Evolutionary conservation across 2,113 vertebrate genomes (phyloP).

Genomic region (Dicrurus megarhynchus): DNA sequence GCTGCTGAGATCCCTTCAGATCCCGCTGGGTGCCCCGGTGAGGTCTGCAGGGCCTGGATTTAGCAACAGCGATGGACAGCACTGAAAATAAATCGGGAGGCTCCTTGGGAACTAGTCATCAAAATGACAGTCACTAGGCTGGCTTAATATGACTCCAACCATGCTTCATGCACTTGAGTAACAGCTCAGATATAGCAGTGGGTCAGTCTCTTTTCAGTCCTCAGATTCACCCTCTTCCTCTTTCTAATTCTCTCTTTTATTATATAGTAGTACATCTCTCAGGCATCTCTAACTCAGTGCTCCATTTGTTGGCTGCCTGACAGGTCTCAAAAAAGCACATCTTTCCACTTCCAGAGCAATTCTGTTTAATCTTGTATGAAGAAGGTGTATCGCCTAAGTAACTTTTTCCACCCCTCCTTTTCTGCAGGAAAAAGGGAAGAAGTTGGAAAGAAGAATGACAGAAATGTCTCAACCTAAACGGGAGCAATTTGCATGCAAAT

Average conservation of each 20-base stretch:
- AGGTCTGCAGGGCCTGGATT: not conserved
- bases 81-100: not conserved
- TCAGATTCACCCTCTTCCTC: not conserved
- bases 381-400: not conserved
- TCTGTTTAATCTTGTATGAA: constrained; percentile 6
- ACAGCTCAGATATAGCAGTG: not conserved
- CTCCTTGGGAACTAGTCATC: not conserved
- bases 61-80: not conserved
- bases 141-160: not conserved
- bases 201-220: not conserved
- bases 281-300: not conserved
- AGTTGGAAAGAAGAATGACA: constrained; percentile 23
- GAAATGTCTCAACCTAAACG: constrained; percentile 22
- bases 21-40: not conserved
- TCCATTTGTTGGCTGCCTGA: not conserved
- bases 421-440: not conserved
- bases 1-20: not conserved
- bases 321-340: constrained; percentile 19
- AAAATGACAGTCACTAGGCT: not conserved
- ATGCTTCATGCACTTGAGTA: accelerated
- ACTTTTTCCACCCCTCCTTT: not conserved
- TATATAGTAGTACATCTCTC: not conserved
- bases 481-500: constrained; percentile 70
- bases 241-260: not conserved
- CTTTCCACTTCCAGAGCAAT: not conserved